These are phyloP conservation scores for Lucifuga dentata DNA, from an alignment of 2,113 vertebrate genomes.

Conservation along the genomic window DNA sequence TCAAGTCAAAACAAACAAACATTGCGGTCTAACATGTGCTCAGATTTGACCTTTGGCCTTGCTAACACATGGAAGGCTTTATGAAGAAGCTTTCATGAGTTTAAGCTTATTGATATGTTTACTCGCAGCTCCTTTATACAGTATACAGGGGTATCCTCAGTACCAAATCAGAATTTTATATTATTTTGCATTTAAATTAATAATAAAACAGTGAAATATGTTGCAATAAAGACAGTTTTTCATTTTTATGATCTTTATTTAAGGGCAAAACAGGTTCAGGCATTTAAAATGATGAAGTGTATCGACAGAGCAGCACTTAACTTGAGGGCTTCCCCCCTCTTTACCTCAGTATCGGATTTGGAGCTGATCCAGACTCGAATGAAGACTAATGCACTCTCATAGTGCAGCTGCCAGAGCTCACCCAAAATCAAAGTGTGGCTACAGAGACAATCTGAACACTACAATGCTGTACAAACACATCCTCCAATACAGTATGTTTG, in stretches of 20 bases:
- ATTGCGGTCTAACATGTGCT: neutral
- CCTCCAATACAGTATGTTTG: too few relatives aligned
- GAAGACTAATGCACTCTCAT: slow-evolving; percentile 46
- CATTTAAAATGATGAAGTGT: slow-evolving; percentile 25
- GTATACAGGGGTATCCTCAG: neutral
- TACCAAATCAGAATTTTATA: neutral
- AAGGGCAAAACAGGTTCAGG: neutral
- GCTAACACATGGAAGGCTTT: neutral
- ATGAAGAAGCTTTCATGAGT: slow-evolving; percentile 16
- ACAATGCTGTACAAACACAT: slow-evolving; percentile 7
- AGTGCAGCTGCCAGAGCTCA: slow-evolving; percentile 28
- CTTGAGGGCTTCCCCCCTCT: slow-evolving; percentile 1
- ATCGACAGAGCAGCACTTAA: slow-evolving; percentile 39
- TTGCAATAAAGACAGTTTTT: slow-evolving; percentile 8
- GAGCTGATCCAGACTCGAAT: slow-evolving; percentile 20
- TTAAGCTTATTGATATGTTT: neutral
- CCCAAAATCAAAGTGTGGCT: slow-evolving; percentile 26
- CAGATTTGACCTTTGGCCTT: slow-evolving; percentile 31
- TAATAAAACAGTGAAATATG: slow-evolving; percentile 8
- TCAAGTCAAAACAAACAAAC: neutral
- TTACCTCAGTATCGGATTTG: slow-evolving; percentile 29
- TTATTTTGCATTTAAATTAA: slow-evolving; percentile 15
- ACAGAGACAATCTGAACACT: slow-evolving; percentile 21
- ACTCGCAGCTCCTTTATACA: neutral
- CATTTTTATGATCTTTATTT: slow-evolving; percentile 33